A percentile compares a stretch with the other conserved stretches of the same genome.
phyloP scores from a whole-genome alignment of 1,140 invertebrate species.

The Capitella teleta region DNA sequence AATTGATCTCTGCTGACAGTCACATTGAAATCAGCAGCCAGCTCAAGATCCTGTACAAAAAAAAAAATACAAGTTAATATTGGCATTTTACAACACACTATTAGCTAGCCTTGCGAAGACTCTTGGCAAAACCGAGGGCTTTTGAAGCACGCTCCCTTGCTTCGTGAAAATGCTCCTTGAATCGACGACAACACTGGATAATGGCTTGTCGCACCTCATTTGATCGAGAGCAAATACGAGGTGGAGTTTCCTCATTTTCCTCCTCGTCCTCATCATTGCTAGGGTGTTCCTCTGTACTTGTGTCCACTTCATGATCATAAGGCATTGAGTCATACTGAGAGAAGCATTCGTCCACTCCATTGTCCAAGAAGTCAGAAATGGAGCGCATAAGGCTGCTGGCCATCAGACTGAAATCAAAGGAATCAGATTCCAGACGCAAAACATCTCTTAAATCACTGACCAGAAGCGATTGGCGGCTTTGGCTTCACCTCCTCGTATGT shows the following conservation, averaged over 20 bases:
- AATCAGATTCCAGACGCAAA: background rate
- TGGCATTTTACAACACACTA: background rate
- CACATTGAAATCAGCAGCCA: constrained; percentile 45
- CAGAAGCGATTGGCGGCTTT: constrained; percentile 58
- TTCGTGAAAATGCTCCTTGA: constrained; percentile 65
- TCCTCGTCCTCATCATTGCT: background rate
- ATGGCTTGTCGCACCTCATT: constrained; percentile 45
- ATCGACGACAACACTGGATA: constrained; percentile 60
- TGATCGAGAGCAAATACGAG: background rate
- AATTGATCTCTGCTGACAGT: constrained; percentile 28
- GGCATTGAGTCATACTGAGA: constrained; percentile 15
- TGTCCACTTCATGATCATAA: background rate
- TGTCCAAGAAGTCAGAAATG: constrained; percentile 46
- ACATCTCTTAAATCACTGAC: constrained; percentile 26
- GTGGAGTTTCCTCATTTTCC: background rate
- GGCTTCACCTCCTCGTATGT: constrained; percentile 57
- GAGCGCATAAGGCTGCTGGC: constrained; percentile 45
- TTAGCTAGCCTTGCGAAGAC: constrained; percentile 49
- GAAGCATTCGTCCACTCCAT: constrained; percentile 45
- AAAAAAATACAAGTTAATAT: background rate
- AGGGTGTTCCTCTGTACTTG: background rate
- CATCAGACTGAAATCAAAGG: constrained; percentile 24
- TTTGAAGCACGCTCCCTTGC: constrained; percentile 68
- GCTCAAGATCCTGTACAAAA: constrained; percentile 49
- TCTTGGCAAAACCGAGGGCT: constrained; percentile 65